These are phyloP conservation scores for Peromyscus melanophrys DNA, from an alignment of 2,797 vertebrate genomes.

Conservation along the genomic window DNA sequence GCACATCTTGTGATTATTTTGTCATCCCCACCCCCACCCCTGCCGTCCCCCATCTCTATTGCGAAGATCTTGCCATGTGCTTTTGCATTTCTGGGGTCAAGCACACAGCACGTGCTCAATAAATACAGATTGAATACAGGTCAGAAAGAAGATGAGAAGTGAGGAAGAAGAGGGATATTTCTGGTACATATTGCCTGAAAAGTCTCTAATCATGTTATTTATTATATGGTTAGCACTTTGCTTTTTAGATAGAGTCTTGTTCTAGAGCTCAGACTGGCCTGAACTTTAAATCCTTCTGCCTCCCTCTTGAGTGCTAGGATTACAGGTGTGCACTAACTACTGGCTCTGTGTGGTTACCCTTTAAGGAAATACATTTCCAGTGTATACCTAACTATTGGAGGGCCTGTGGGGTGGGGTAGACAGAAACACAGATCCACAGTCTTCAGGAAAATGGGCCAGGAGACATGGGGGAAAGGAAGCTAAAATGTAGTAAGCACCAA, in stretches of 20 bases:
- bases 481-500: not conserved
- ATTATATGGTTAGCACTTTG: not conserved
- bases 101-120: not conserved
- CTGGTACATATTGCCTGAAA: not conserved
- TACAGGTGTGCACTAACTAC: not conserved
- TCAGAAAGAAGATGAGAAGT: not conserved
- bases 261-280: not conserved
- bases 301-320: not conserved
- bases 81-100: not conserved
- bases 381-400: not conserved
- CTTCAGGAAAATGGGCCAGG: not conserved
- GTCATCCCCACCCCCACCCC: not conserved
- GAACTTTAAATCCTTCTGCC: not conserved
- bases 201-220: not conserved
- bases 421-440: not conserved
- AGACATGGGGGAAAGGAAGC: not conserved
- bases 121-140: conserved; percentile 9
- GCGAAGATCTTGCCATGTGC: not conserved
- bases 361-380: not conserved
- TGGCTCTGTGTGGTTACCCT: not conserved
- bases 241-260: not conserved
- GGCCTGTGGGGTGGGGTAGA: not conserved
- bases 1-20: not conserved
- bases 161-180: not conserved
- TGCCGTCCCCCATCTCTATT: not conserved